A percentile compares a stretch with the other conserved stretches of the same genome.
Conservation (phyloP, 2,888 invertebrate genomes). For the Lydus trimaculatus region DNA sequence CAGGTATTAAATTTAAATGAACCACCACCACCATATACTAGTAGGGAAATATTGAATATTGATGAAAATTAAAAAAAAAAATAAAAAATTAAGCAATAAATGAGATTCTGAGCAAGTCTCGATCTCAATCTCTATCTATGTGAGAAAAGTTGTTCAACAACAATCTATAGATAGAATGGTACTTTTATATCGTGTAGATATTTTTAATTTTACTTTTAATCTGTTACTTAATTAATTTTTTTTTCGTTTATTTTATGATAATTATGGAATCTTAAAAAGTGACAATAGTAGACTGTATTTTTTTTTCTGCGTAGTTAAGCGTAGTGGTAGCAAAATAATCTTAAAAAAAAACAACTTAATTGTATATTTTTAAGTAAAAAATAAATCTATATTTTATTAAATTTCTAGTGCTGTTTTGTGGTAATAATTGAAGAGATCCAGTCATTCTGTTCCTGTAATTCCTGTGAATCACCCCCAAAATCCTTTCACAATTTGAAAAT, state of each 20-base stretch:
- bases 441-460: too few relatives aligned
- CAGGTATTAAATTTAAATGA: conserved; percentile 43
- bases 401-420: not conserved
- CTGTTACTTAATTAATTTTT: not conserved
- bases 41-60: conserved; percentile 47
- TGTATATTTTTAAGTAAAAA: not conserved
- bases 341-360: not conserved
- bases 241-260: not conserved
- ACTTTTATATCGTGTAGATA: too few relatives aligned
- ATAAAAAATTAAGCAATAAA: too few relatives aligned
- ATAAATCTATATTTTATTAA: conserved; percentile 1
- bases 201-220: not conserved
- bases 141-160: too few relatives aligned
- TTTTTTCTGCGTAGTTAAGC: conserved; percentile 18
- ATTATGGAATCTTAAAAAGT: conserved; percentile 5
- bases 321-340: conserved; percentile 4
- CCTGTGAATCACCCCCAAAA: not conserved
- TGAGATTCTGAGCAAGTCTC: too few relatives aligned
- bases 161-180: too few relatives aligned
- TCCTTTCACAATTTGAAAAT: not conserved
- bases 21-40: conserved; percentile 63
- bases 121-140: too few relatives aligned
- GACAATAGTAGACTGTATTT: conserved; percentile 31
- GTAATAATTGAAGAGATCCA: not conserved
- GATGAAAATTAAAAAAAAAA: not conserved